Evolutionary conservation across 2,888 invertebrate genomes (phyloP).

Genomic region (Apoderus coryli): DNA sequence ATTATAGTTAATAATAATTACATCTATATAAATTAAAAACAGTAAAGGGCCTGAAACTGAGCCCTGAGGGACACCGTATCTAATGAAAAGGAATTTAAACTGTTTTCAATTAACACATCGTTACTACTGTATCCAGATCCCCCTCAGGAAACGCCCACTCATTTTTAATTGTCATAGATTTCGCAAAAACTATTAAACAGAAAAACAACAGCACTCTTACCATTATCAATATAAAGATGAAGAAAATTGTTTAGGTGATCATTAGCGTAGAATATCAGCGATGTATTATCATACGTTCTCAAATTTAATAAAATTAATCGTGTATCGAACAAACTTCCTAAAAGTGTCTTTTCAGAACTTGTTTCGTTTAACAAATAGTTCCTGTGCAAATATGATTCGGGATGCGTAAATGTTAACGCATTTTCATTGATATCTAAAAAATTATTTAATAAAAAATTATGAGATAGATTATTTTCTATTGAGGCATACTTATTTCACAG

Average conservation of each 20-base stretch:
- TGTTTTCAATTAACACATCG: no score
- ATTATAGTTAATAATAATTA: no score
- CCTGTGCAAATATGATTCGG: constrained; percentile 64
- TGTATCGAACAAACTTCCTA: constrained; percentile 61
- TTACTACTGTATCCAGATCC: no score
- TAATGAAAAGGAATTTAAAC: no score
- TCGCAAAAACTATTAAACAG: no score
- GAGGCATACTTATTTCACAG: constrained; percentile 91
- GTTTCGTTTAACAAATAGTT: constrained; percentile 46
- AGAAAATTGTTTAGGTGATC: constrained; percentile 89
- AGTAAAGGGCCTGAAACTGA: no score
- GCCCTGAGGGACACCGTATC: no score
- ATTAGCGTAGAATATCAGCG: constrained; percentile 77
- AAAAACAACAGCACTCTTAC: no score
- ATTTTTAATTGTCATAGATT: no score
- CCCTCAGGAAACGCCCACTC: no score
- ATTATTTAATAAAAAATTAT: background rate
- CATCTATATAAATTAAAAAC: no score
- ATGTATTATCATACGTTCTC: constrained; percentile 69
- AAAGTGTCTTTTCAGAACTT: constrained; percentile 40
- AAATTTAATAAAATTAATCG: constrained; percentile 78
- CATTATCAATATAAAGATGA: constrained; percentile 70
- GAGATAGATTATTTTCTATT: constrained; percentile 33
- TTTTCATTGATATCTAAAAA: constrained; percentile 76
- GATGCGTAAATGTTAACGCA: constrained; percentile 74